Conservation (phyloP, 2,113 vertebrate species). For the Felis catus region DNA sequence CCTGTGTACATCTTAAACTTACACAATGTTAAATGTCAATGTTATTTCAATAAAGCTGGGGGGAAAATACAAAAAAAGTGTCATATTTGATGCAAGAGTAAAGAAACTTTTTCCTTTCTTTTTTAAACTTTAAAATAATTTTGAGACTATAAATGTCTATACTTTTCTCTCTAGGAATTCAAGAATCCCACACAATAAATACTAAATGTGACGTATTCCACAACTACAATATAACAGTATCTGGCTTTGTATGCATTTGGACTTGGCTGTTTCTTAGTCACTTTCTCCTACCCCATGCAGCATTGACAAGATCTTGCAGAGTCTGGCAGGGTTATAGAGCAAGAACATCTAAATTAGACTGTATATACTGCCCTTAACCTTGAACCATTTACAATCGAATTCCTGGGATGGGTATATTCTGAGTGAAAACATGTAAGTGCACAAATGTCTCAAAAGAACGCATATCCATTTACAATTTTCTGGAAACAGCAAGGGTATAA, state of each 20-base stretch:
- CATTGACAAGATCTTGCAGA: not conserved
- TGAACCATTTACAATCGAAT: not conserved
- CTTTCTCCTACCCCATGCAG: not conserved
- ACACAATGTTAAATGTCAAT: not conserved
- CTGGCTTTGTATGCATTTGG: not conserved
- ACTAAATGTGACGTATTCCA: not conserved
- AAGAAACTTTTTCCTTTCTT: not conserved
- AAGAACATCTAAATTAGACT: not conserved
- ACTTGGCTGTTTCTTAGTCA: not conserved
- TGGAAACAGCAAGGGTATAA: not conserved
- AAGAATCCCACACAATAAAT: not conserved
- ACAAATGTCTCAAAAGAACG: not conserved
- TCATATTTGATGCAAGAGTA: not conserved
- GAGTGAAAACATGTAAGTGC: not conserved
- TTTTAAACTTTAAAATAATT: not conserved
- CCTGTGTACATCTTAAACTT: not conserved
- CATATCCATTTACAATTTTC: not conserved
- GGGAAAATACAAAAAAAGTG: not conserved
- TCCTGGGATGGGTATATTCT: not conserved
- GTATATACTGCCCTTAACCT: not conserved
- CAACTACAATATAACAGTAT: not conserved
- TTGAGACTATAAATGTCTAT: not conserved
- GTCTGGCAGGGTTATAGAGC: not conserved
- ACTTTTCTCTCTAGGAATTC: not conserved
- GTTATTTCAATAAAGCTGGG: not conserved